Conservation (phyloP, 2,113 vertebrate genomes). For the Alligator sinensis region DNA sequence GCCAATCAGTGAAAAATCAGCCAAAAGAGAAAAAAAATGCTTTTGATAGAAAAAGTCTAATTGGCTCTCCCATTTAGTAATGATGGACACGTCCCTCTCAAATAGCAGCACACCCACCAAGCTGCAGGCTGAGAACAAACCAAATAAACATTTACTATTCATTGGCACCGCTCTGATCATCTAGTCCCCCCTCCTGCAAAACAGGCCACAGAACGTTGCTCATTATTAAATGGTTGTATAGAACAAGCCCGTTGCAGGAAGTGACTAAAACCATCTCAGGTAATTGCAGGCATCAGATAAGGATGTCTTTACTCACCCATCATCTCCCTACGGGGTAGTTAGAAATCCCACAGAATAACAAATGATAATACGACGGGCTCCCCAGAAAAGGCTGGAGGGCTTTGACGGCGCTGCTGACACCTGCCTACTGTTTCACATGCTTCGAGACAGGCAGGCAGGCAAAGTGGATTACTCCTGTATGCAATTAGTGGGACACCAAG, state of each 20-base stretch:
- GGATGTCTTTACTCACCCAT: neutral
- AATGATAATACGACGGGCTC: neutral
- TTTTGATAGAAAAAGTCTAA: constrained; percentile 28
- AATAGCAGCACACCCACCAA: neutral
- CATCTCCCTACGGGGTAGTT: neutral
- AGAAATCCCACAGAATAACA: neutral
- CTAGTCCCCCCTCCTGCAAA: neutral
- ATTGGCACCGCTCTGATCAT: constrained; percentile 1
- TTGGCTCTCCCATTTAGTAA: neutral
- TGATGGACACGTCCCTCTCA: neutral
- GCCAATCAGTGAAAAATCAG: constrained; percentile 18
- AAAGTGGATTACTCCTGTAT: neutral
- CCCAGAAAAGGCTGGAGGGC: neutral
- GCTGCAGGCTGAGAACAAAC: neutral
- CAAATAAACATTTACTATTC: neutral
- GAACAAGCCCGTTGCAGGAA: fast-evolving
- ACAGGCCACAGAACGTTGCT: neutral
- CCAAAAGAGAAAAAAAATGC: constrained; percentile 2
- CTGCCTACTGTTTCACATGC: neutral
- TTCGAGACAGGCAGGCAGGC: neutral
- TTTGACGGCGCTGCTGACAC: neutral
- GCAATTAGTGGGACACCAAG: neutral
- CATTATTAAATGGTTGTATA: neutral
- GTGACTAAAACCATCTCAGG: neutral
- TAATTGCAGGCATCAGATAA: constrained; percentile 2